Percentiles rank a stretch among this genome's conserved stretches.
Evolutionary conservation across 1,140 invertebrate species (phyloP).

Genomic region (Ceratina calcarata): DNA sequence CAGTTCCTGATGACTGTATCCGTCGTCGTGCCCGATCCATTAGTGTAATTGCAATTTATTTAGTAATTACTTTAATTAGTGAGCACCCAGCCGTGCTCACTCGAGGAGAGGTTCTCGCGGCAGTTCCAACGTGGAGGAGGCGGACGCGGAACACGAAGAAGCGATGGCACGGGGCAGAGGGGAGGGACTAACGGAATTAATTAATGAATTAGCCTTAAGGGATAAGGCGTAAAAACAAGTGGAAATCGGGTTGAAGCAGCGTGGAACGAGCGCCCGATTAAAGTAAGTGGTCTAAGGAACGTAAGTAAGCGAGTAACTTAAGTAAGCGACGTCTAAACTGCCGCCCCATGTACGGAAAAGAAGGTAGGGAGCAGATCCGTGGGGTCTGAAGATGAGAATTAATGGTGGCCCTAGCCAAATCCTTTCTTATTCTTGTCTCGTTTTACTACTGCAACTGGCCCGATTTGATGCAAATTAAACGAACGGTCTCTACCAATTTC

Average conservation of each 20-base stretch:
- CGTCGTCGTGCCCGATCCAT: conserved; percentile 73
- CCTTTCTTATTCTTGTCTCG: conserved; percentile 51
- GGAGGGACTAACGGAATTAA: conserved; percentile 77
- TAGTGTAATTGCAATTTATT: conserved; percentile 81
- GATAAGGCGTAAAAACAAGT: conserved; percentile 80
- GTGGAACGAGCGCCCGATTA: conserved; percentile 73
- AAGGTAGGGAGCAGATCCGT: conserved; percentile 45
- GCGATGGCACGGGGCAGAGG: conserved; percentile 41
- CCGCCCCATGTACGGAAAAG: conserved; percentile 41
- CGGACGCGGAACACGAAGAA: conserved; percentile 45
- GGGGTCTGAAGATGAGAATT: conserved; percentile 65
- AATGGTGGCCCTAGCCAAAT: conserved; percentile 59
- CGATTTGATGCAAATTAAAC: conserved; percentile 68
- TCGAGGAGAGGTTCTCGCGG: conserved; percentile 55
- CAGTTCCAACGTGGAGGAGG: conserved; percentile 48
- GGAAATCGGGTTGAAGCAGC: conserved; percentile 70
- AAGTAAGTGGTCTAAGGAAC: conserved; percentile 78
- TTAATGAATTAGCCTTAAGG: conserved; percentile 80
- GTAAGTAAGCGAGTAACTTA: conserved; percentile 76
- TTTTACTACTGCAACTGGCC: conserved; percentile 40
- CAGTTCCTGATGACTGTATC: conserved; percentile 65
- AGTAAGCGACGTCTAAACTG: conserved; percentile 68
- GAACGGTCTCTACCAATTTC: conserved; percentile 33
- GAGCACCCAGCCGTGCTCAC: conserved; percentile 64
- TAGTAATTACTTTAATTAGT: conserved; percentile 81